Conservation (phyloP, 2,888 invertebrate genomes). For the Apotomis betuletana region DNA sequence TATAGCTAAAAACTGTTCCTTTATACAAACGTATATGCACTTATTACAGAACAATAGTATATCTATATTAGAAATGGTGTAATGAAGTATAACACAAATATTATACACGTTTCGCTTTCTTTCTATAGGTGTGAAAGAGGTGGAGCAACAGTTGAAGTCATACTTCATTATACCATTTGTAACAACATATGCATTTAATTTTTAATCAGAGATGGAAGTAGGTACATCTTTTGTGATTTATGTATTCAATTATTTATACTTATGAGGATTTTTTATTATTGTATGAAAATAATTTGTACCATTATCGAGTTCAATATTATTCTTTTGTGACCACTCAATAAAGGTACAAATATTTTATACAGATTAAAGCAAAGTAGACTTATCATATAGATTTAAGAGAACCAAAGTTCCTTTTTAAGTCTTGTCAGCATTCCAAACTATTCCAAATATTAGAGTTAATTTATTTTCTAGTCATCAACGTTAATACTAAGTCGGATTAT, state of each 20-base stretch:
- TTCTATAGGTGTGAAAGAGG: constrained; percentile 34
- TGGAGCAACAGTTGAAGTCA: neutral
- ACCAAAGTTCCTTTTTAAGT: constrained; percentile 42
- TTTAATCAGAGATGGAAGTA: constrained; percentile 10
- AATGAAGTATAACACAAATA: constrained; percentile 1
- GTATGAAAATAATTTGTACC: constrained; percentile 9
- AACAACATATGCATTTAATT: neutral
- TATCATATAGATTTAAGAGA: constrained; percentile 27
- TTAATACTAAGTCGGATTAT: constrained; percentile 19
- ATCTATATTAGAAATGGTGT: constrained; percentile 11
- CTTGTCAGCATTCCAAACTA: constrained; percentile 22
- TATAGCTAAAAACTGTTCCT: neutral
- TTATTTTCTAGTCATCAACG: constrained; percentile 38
- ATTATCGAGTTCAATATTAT: constrained; percentile 23
- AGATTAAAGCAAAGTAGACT: constrained; percentile 2
- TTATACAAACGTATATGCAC: neutral
- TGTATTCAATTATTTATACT: constrained; percentile 2
- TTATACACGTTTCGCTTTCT: constrained; percentile 10
- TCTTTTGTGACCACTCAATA: constrained; percentile 28
- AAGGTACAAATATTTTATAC: constrained; percentile 25
- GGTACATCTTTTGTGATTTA: constrained; percentile 1
- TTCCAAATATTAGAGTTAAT: constrained; percentile 33
- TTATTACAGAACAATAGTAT: neutral
- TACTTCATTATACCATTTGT: constrained; percentile 13
- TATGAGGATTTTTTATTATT: constrained; percentile 12